Evolutionary conservation across 2,113 vertebrate genomes (phyloP).

Genomic region (Osmerus mordax): DNA sequence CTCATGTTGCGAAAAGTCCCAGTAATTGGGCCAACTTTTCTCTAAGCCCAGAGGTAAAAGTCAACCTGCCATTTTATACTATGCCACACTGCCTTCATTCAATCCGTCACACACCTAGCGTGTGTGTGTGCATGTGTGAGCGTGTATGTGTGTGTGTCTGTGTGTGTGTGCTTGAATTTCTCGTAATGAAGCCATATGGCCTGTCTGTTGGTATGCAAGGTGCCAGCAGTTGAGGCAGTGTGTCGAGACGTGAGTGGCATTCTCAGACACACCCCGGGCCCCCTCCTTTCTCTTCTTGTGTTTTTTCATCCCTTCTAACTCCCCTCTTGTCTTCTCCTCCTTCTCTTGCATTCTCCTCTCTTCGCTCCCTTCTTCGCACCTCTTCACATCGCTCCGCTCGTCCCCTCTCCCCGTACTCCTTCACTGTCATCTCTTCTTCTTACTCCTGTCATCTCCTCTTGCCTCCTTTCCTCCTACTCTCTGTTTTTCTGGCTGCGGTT

Average conservation of each 20-base stretch:
- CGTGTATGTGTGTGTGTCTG: neutral
- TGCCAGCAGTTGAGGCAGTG: conserved; percentile 55
- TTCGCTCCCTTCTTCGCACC: neutral
- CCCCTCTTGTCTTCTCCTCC: neutral
- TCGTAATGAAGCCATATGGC: conserved; percentile 72
- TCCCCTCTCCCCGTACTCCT: neutral
- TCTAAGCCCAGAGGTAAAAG: conserved; percentile 51
- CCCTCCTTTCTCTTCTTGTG: neutral
- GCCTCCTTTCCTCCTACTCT: conserved; percentile 1
- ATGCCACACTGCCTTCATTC: conserved; percentile 52
- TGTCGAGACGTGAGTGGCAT: conserved; percentile 61
- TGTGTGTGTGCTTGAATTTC: conserved; percentile 19
- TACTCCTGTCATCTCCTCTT: conserved; percentile 2
- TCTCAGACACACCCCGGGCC: conserved; percentile 38
- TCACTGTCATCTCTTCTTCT: neutral
- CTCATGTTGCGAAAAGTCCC: conserved; percentile 27
- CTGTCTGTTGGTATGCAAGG: conserved; percentile 59
- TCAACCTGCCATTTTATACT: conserved; percentile 52
- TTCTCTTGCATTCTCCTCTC: neutral
- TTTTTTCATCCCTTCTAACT: neutral
- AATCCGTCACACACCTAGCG: conserved; percentile 55
- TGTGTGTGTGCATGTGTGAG: conserved; percentile 21
- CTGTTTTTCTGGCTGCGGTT: conserved; percentile 1
- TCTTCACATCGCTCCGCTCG: neutral
- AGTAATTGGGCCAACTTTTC: conserved; percentile 63